Conservation (phyloP, 2,797 vertebrate species). For the Coreius guichenoti region DNA sequence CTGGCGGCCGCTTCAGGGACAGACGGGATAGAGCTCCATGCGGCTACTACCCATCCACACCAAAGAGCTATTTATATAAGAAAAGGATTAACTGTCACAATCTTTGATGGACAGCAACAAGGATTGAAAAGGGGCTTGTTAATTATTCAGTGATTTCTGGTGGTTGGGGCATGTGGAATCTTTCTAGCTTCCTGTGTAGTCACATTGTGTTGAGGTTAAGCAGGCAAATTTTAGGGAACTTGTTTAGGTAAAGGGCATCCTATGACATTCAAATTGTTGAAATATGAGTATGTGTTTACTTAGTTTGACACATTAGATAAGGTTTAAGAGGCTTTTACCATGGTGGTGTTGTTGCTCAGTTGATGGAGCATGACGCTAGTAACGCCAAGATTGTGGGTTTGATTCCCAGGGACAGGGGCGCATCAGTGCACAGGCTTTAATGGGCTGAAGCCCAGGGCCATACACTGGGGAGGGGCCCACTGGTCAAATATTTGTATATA, state of each 20-base stretch:
- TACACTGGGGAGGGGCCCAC: no score
- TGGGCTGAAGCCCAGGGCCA: no score
- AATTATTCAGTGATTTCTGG: constrained; percentile 62
- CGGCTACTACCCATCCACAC: constrained; percentile 80
- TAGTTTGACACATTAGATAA: neutral
- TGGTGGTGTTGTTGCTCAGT: neutral
- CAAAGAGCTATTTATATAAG: constrained; percentile 89
- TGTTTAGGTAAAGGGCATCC: neutral
- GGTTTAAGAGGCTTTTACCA: neutral
- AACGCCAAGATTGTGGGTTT: neutral
- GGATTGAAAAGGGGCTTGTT: constrained; percentile 62
- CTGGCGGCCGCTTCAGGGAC: constrained; percentile 86
- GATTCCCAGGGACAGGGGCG: neutral
- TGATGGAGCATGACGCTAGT: neutral
- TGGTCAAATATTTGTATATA: no score
- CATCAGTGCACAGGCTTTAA: no score
- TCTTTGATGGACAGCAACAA: constrained; percentile 83
- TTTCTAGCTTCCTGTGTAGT: constrained; percentile 34
- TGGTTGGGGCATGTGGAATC: constrained; percentile 48
- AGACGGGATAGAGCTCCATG: constrained; percentile 85
- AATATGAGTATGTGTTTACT: neutral
- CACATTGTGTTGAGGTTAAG: constrained; percentile 36
- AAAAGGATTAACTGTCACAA: constrained; percentile 83
- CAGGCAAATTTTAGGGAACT: neutral
- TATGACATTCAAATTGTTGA: neutral